These are phyloP conservation scores for Apaloderma vittatum DNA, from an alignment of 2,113 vertebrate species.

Conservation along the genomic window DNA sequence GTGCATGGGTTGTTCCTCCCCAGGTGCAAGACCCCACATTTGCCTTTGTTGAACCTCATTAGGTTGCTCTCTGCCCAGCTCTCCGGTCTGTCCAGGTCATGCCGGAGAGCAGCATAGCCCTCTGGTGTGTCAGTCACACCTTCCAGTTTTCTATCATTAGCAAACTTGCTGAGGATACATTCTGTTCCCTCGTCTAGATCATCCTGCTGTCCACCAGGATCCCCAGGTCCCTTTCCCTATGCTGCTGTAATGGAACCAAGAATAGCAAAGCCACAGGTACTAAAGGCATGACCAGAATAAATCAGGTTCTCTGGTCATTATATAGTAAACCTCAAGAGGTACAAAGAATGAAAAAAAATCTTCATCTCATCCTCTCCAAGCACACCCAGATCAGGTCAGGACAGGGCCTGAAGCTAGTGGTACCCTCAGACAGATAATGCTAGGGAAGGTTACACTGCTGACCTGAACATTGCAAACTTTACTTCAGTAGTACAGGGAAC, in stretches of 20 bases:
- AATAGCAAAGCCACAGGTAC: background rate
- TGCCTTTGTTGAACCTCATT: too few relatives aligned
- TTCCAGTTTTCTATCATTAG: too few relatives aligned
- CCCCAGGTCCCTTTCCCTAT: too few relatives aligned
- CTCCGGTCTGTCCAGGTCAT: too few relatives aligned
- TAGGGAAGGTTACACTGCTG: background rate
- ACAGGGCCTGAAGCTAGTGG: background rate
- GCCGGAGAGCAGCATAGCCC: too few relatives aligned
- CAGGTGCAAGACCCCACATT: too few relatives aligned
- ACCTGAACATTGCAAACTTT: background rate
- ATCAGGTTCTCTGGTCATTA: background rate
- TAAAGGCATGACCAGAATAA: background rate
- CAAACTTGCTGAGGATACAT: too few relatives aligned
- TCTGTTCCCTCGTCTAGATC: too few relatives aligned
- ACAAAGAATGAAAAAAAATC: background rate
- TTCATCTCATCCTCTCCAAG: background rate
- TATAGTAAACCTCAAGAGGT: background rate
- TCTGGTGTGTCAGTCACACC: too few relatives aligned
- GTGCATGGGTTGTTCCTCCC: too few relatives aligned
- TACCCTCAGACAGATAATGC: background rate
- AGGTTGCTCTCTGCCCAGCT: too few relatives aligned
- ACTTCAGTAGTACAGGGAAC: background rate
- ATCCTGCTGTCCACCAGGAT: too few relatives aligned
- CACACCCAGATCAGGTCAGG: background rate
- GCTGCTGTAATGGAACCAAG: background rate